phyloP scores from a whole-genome alignment of 2,113 vertebrate species.

The Corydoras sp. region DNA sequence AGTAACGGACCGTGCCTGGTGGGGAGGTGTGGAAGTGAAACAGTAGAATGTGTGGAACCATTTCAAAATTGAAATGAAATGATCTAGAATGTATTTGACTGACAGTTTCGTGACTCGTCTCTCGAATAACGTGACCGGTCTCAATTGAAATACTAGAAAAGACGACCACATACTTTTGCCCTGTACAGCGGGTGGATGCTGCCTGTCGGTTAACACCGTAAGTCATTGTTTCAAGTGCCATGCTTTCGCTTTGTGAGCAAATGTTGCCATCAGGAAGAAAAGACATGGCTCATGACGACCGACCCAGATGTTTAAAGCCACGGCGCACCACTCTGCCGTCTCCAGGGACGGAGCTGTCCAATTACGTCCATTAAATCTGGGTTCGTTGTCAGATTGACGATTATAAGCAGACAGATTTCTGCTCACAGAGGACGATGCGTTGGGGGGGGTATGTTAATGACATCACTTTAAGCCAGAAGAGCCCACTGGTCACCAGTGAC shows the following conservation, averaged over 20 bases:
- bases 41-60: too few relatives aligned
- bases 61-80: too few relatives aligned
- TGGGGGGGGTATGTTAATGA: not conserved
- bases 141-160: too few relatives aligned
- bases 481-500: not conserved
- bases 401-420: conserved; percentile 31
- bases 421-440: conserved; percentile 10
- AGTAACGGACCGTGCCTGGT: too few relatives aligned
- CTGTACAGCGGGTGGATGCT: too few relatives aligned
- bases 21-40: too few relatives aligned
- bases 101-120: too few relatives aligned
- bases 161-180: too few relatives aligned
- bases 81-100: too few relatives aligned
- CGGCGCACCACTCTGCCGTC: conserved; percentile 44
- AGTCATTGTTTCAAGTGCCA: conserved; percentile 29
- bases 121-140: too few relatives aligned
- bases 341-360: conserved; percentile 49
- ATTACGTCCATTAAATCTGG: conserved; percentile 38
- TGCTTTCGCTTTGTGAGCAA: conserved; percentile 24
- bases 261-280: conserved; percentile 22
- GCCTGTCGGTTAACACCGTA: not conserved
- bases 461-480: not conserved
- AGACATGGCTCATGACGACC: conserved; percentile 30
- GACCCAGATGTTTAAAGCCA: conserved; percentile 46
- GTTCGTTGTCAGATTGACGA: conserved; percentile 45